A percentile compares a stretch with the other conserved stretches of the same genome.
phyloP scores from a whole-genome alignment of 2,797 vertebrate genomes.

The Poliocrania exsul region DNA sequence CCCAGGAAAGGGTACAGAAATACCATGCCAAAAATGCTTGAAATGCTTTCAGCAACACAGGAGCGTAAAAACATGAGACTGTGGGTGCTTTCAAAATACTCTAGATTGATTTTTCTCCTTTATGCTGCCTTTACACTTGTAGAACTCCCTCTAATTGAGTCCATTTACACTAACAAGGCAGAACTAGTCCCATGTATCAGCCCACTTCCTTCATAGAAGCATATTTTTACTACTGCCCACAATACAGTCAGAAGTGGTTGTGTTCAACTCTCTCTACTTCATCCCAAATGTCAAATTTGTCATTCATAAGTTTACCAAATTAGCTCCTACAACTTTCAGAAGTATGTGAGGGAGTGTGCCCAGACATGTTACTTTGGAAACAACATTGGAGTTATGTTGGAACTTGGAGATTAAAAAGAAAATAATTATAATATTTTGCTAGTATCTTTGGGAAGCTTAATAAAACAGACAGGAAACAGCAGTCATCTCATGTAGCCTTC shows the following conservation, averaged over 20 bases:
- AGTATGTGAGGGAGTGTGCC: background rate
- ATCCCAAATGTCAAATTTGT: background rate
- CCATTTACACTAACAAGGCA: background rate
- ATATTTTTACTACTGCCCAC: background rate
- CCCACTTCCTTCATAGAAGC: background rate
- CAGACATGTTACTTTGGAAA: background rate
- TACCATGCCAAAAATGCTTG: background rate
- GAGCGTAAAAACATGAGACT: background rate
- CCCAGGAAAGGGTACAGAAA: background rate
- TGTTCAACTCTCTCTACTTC: background rate
- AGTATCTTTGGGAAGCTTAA: background rate
- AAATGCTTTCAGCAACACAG: background rate
- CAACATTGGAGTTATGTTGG: background rate
- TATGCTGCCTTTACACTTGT: background rate
- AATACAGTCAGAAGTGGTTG: background rate
- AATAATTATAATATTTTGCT: background rate
- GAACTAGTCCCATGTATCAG: background rate
- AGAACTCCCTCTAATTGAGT: background rate
- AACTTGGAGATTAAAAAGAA: background rate
- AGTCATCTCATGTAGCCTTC: background rate
- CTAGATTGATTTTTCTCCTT: background rate
- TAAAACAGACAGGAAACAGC: background rate
- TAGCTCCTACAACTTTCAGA: background rate
- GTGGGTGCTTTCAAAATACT: background rate
- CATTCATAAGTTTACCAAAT: background rate